These are phyloP conservation scores for Tetraodon nigroviridis DNA, from an alignment of 2,113 vertebrate genomes.

Conservation along the genomic window DNA sequence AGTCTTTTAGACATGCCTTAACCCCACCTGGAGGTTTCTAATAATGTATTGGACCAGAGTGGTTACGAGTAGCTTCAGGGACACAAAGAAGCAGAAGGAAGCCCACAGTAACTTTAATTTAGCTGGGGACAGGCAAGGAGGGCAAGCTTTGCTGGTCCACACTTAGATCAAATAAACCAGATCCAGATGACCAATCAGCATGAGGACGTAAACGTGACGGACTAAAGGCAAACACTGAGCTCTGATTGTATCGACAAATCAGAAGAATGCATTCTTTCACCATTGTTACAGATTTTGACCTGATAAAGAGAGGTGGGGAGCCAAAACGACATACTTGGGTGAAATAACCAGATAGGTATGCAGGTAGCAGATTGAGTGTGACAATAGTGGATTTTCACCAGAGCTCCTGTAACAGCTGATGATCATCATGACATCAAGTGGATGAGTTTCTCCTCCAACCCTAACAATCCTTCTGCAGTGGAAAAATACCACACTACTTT, in stretches of 20 bases:
- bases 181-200: constrained; percentile 16
- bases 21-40: background rate
- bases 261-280: constrained; percentile 43
- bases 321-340: constrained; percentile 1
- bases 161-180: constrained; percentile 24
- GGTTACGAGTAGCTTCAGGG: constrained; percentile 12
- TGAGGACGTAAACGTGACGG: constrained; percentile 10
- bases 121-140: constrained; percentile 17
- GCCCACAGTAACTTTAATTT: constrained; percentile 32
- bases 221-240: constrained; percentile 32
- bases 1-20: no score
- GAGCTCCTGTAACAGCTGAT: no score
- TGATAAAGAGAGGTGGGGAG: background rate
- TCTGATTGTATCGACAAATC: background rate
- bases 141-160: constrained; percentile 32
- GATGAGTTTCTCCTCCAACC: background rate
- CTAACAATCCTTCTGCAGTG: background rate
- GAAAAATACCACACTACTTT: background rate
- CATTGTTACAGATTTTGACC: constrained; percentile 10
- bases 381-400: background rate
- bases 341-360: background rate
- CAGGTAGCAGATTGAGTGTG: background rate
- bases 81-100: background rate
- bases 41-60: background rate
- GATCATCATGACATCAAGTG: background rate